phyloP scores from a whole-genome alignment of 2,113 vertebrate species.

The Hippocampus comes region DNA sequence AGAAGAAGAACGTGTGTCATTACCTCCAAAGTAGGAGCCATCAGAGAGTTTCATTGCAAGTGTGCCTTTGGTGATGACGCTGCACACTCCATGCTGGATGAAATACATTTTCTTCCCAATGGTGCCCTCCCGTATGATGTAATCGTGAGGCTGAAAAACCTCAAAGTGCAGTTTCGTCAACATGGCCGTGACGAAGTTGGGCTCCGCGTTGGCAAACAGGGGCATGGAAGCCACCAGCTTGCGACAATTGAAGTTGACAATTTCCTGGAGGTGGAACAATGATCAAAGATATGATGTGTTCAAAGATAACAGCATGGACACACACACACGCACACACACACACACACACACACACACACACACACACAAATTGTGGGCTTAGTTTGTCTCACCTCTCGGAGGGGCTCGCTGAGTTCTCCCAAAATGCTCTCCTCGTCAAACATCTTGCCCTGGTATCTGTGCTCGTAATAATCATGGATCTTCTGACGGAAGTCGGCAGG shows the following conservation, averaged over 20 bases:
- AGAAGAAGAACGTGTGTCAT: background rate
- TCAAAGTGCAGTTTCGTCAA: slow-evolving; percentile 95
- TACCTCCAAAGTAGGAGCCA: slow-evolving; percentile 96
- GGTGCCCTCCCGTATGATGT: slow-evolving; percentile 94
- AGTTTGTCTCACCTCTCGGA: slow-evolving; percentile 80
- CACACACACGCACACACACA: too few species aligned
- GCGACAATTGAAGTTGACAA: slow-evolving; percentile 96
- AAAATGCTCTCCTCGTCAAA: slow-evolving; percentile 98
- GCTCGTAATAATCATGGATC: slow-evolving; percentile 97
- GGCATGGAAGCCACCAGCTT: slow-evolving; percentile 98
- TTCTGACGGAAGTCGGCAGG: slow-evolving; percentile 93
- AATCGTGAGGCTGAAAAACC: slow-evolving; percentile 93
- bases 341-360: background rate
- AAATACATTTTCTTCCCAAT: slow-evolving; percentile 99
- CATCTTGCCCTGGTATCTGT: slow-evolving; percentile 99
- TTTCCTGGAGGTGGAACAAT: slow-evolving; percentile 76
- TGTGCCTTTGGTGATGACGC: slow-evolving; percentile 87
- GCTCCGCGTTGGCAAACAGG: slow-evolving; percentile 93
- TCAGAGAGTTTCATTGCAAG: slow-evolving; percentile 94
- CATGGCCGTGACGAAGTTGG: slow-evolving; percentile 96
- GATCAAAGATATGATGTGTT: slow-evolving; percentile 1
- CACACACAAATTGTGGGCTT: background rate
- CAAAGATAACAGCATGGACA: background rate
- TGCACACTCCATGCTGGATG: slow-evolving; percentile 93
- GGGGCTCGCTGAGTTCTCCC: slow-evolving; percentile 89